phyloP scores from a whole-genome alignment of 2,797 vertebrate genomes.

The Enteromius treurensis region DNA sequence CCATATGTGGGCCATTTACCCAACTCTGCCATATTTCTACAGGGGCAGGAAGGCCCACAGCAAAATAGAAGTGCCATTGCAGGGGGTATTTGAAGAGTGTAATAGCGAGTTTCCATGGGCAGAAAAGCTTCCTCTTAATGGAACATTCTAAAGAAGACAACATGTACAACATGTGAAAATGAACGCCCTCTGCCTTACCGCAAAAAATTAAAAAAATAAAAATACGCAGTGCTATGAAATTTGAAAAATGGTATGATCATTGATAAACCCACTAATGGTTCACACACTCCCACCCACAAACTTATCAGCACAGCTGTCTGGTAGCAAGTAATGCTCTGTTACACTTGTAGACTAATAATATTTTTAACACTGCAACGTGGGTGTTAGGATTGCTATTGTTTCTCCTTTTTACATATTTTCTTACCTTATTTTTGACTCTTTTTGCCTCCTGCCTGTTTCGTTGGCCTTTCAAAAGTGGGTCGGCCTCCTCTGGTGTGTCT shows the following conservation, averaged over 20 bases:
- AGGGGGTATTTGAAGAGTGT: slow-evolving; percentile 17
- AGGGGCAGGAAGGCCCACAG: slow-evolving; percentile 34
- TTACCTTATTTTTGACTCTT: slow-evolving; percentile 28
- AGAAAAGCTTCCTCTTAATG: slow-evolving; percentile 1
- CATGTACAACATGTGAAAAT: slow-evolving; percentile 6
- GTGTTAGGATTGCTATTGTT: neutral
- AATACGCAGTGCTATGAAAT: neutral
- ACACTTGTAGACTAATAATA: neutral
- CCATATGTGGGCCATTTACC: slow-evolving; percentile 55
- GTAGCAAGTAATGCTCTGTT: neutral
- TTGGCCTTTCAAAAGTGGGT: slow-evolving; percentile 11
- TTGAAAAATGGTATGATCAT: slow-evolving; percentile 1
- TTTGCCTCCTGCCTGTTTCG: slow-evolving; percentile 9
- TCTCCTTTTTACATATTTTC: neutral
- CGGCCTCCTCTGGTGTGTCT: slow-evolving; percentile 15
- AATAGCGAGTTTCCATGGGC: neutral
- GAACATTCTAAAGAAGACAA: neutral
- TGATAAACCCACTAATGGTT: neutral
- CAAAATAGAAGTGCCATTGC: slow-evolving; percentile 10
- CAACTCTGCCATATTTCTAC: slow-evolving; percentile 26
- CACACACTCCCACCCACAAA: neutral
- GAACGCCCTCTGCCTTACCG: neutral
- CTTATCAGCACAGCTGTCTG: neutral
- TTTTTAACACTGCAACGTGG: neutral
- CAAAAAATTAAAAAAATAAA: neutral